Evolutionary conservation across 2,113 vertebrate genomes (phyloP).

Genomic region (Rhombomys opimus): DNA sequence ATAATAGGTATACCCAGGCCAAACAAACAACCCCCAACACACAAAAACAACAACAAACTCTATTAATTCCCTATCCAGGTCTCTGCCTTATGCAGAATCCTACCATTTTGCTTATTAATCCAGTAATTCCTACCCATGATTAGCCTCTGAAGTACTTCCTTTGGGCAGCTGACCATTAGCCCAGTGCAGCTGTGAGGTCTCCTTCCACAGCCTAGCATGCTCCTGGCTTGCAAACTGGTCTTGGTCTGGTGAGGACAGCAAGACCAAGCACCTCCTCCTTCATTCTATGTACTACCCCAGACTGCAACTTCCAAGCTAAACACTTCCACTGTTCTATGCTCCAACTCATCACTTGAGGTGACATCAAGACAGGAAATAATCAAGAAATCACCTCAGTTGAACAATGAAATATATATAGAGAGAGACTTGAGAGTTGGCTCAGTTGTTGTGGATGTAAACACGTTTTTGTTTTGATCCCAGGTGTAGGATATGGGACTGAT

Average conservation of each 20-base stretch:
- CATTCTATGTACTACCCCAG: background rate
- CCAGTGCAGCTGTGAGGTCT: background rate
- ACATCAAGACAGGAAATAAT: background rate
- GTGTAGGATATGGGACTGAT: no score
- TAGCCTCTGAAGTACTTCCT: background rate
- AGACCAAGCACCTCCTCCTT: no score
- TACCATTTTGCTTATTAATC: fast-evolving
- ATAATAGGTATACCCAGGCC: background rate
- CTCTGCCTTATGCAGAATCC: background rate
- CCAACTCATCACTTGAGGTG: background rate
- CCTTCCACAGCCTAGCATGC: background rate
- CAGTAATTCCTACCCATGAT: background rate
- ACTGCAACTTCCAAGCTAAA: no score
- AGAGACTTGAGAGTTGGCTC: background rate
- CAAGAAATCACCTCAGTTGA: background rate
- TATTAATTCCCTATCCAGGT: background rate
- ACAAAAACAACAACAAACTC: background rate
- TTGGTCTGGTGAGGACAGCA: background rate
- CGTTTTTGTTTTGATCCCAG: no score
- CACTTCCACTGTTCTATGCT: background rate
- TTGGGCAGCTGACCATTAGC: background rate
- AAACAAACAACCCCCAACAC: background rate
- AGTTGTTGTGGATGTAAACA: no score
- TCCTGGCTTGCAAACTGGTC: background rate
- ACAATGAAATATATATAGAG: background rate